These are phyloP conservation scores for Aix galericulata DNA, from an alignment of 2,113 vertebrate genomes.

Conservation along the genomic window DNA sequence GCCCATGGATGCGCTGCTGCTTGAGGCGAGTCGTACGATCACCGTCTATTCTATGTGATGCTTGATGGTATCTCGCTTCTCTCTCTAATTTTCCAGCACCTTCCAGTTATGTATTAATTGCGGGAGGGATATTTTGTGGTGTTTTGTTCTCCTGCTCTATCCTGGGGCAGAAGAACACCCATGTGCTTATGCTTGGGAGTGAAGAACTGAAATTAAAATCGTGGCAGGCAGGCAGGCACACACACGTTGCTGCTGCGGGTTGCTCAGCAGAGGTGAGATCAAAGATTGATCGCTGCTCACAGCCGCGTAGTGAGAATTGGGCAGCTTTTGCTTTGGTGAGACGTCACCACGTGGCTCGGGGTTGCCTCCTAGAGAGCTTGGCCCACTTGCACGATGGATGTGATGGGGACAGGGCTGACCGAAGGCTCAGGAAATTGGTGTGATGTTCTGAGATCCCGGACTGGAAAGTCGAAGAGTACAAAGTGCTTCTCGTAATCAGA, in stretches of 20 bases:
- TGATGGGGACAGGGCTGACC: neutral
- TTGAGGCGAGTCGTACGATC: neutral
- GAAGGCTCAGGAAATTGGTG: neutral
- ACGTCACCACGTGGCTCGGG: rapidly evolving
- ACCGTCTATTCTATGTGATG: rapidly evolving
- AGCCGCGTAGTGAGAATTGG: neutral
- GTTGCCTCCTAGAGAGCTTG: neutral
- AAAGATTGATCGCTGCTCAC: neutral
- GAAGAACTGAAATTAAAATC: neutral
- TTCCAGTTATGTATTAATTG: neutral
- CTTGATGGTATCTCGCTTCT: neutral
- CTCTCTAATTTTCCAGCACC: neutral
- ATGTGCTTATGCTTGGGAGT: neutral
- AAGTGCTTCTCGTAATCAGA: neutral
- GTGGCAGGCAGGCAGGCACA: rapidly evolving
- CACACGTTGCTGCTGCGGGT: neutral
- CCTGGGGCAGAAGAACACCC: neutral
- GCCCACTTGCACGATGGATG: rapidly evolving
- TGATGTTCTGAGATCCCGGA: neutral
- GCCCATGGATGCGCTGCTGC: rapidly evolving
- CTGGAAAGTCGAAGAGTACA: neutral
- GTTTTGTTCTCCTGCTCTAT: neutral
- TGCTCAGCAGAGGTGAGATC: neutral
- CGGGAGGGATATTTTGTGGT: neutral
- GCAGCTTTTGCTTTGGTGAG: neutral